Percentiles rank a stretch among this genome's conserved stretches.
Conservation (phyloP, 2,797 vertebrate species). For the Hydrocynus forskahlii region DNA sequence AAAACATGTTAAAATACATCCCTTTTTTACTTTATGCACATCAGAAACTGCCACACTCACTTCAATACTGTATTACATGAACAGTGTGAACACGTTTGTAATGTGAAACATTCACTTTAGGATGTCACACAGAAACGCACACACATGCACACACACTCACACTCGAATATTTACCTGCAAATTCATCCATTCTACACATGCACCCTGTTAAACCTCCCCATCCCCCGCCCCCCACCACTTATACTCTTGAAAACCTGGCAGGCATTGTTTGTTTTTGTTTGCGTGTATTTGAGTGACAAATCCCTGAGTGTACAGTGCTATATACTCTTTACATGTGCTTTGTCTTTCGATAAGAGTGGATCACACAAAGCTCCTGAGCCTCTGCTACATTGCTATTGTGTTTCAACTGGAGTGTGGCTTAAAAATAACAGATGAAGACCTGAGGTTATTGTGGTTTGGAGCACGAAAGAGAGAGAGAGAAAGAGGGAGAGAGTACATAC, state of each 20-base stretch:
- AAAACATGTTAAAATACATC: too few relatives aligned
- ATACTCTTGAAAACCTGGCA: background rate
- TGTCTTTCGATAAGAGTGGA: background rate
- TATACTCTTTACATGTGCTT: background rate
- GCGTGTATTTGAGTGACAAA: background rate
- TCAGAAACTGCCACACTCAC: too few relatives aligned
- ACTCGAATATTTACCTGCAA: background rate
- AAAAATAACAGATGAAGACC: background rate
- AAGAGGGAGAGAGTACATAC: too few relatives aligned
- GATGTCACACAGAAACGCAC: background rate
- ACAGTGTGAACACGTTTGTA: background rate
- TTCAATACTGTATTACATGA: background rate
- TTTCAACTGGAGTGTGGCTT: conserved; percentile 1
- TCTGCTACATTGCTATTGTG: background rate
- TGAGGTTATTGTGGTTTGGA: background rate
- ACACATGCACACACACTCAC: background rate
- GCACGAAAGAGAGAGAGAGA: background rate
- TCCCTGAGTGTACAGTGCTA: background rate
- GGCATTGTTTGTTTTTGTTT: background rate
- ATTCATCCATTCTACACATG: background rate
- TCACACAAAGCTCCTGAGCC: conserved; percentile 15
- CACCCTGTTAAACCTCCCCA: background rate
- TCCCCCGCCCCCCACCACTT: too few relatives aligned
- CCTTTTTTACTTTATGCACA: too few relatives aligned
- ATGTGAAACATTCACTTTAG: background rate